Evolutionary conservation across 2,888 invertebrate species (phyloP).

Genomic region (Tinea pellionella): DNA sequence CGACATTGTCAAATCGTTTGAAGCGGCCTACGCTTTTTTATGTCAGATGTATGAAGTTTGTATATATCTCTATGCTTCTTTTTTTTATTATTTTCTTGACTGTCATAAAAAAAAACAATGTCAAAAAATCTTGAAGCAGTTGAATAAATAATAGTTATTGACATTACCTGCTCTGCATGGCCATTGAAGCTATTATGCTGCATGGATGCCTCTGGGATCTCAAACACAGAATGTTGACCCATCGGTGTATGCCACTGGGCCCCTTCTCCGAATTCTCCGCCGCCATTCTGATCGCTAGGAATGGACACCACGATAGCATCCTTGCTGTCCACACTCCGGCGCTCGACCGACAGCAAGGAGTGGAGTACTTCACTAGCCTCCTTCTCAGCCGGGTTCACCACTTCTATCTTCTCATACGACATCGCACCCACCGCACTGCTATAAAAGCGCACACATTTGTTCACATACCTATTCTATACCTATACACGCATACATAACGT

Average conservation of each 20-base stretch:
- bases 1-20: too few species aligned
- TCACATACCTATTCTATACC: conserved; percentile 24
- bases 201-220: conserved; percentile 49
- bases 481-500: conserved; percentile 59
- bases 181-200: conserved; percentile 62
- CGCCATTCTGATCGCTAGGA: conserved; percentile 53
- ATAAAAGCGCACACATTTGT: conserved; percentile 2
- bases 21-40: too few species aligned
- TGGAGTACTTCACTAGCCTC: conserved; percentile 78
- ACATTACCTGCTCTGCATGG: conserved; percentile 55
- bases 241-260: conserved; percentile 75
- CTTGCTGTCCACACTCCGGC: conserved; percentile 72
- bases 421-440: conserved; percentile 32
- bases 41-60: too few species aligned
- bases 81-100: too few species aligned
- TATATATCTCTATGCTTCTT: too few species aligned
- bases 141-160: background rate
- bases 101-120: background rate
- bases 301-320: conserved; percentile 64
- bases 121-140: background rate
- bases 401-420: conserved; percentile 68
- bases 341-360: conserved; percentile 74
- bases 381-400: conserved; percentile 75
- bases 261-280: conserved; percentile 61
- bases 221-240: conserved; percentile 63